A percentile compares a stretch with the other conserved stretches of the same genome.
phyloP scores from a whole-genome alignment of 2,888 invertebrate genomes.

The Baccha elongata region DNA sequence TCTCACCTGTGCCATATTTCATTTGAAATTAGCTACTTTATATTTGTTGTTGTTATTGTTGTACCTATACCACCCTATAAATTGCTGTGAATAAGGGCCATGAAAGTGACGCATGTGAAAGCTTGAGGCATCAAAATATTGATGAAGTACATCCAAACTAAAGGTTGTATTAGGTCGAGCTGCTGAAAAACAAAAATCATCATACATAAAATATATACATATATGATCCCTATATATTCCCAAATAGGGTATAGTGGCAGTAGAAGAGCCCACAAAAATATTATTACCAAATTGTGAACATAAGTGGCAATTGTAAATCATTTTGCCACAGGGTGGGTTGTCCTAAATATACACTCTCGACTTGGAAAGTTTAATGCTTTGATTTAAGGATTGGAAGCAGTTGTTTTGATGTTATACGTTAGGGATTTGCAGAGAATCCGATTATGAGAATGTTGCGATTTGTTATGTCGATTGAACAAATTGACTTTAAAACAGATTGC shows the following conservation, averaged over 20 bases:
- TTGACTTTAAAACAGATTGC: too few species aligned
- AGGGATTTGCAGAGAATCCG: conserved; percentile 7
- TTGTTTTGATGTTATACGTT: not conserved
- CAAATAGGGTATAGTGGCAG: not conserved
- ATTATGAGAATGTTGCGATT: conserved; percentile 45
- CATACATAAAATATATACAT: conserved; percentile 31
- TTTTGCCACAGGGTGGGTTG: conserved; percentile 55
- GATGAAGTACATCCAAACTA: conserved; percentile 40
- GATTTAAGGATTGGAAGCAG: conserved; percentile 48
- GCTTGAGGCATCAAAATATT: conserved; percentile 50
- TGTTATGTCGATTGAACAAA: not conserved
- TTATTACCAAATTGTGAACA: conserved; percentile 71
- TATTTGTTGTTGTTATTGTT: conserved; percentile 6
- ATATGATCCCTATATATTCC: not conserved
- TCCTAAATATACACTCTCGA: conserved; percentile 50
- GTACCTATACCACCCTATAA: not conserved
- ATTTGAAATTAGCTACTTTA: conserved; percentile 56
- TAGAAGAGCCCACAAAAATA: conserved; percentile 55
- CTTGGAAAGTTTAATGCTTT: conserved; percentile 53
- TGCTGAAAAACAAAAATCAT: conserved; percentile 17
- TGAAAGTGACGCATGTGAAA: conserved; percentile 10
- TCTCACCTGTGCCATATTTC: conserved; percentile 68
- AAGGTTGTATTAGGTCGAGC: conserved; percentile 1
- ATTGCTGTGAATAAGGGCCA: conserved; percentile 21
- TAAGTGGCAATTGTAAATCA: conserved; percentile 73